Conservation (phyloP, 1,140 invertebrate genomes). For the Procambarus clarkii region DNA sequence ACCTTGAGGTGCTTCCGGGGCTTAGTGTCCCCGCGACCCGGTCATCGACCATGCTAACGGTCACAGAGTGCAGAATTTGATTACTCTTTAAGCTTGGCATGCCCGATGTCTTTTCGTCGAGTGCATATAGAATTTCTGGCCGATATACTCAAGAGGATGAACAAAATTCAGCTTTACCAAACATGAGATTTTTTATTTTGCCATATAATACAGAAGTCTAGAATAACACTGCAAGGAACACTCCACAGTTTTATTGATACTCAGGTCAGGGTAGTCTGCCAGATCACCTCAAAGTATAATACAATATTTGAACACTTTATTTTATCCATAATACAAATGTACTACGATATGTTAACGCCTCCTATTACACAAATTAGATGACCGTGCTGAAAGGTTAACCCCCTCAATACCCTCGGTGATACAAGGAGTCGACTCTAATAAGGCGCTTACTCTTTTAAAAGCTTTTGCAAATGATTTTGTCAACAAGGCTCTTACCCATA, state of each 20-base stretch:
- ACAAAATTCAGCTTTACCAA: conserved; percentile 13
- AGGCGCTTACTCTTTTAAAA: not conserved
- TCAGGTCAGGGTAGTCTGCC: conserved; percentile 22
- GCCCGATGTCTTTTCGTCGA: too few species aligned
- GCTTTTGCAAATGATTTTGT: not conserved
- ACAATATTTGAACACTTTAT: not conserved
- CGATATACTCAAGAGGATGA: not conserved
- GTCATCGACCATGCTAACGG: too few species aligned
- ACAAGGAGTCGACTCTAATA: not conserved
- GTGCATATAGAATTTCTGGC: too few species aligned
- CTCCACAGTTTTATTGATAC: conserved; percentile 28
- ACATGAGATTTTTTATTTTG: conserved; percentile 49
- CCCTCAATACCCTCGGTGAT: not conserved
- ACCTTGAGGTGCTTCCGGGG: too few species aligned
- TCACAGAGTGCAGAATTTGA: too few species aligned
- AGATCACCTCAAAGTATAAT: not conserved
- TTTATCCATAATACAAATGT: not conserved
- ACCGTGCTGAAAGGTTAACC: not conserved
- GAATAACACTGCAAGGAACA: conserved; percentile 49
- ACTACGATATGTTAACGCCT: conserved; percentile 31
- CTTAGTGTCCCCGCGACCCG: too few species aligned
- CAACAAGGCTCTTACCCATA: not conserved
- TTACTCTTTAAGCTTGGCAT: too few species aligned
- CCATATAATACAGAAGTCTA: conserved; percentile 53
- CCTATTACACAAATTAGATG: conserved; percentile 11